phyloP scores from a whole-genome alignment of 2,797 vertebrate genomes.

The Artibeus jamaicensis region DNA sequence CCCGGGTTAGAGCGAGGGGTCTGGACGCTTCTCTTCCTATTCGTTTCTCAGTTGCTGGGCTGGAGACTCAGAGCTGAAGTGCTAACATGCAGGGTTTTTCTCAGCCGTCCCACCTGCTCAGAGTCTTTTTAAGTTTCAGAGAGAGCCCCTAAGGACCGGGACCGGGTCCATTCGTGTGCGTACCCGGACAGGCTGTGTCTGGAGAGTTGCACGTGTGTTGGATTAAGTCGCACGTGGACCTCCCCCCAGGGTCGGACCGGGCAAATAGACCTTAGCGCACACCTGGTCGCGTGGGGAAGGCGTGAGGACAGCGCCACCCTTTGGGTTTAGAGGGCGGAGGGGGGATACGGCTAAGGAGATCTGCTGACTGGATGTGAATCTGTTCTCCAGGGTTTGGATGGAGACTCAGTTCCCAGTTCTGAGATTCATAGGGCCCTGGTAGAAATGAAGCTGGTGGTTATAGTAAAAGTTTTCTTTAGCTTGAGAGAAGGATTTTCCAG shows the following conservation, averaged over 20 bases:
- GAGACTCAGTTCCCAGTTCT: background rate
- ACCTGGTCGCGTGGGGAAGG: too few relatives aligned
- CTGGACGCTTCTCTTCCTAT: background rate
- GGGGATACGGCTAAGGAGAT: background rate
- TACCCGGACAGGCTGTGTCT: rapidly evolving
- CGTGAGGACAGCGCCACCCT: slow-evolving; percentile 31
- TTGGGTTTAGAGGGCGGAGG: background rate
- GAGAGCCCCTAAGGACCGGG: background rate
- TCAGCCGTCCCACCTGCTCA: background rate
- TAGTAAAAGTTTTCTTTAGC: background rate
- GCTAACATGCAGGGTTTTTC: background rate
- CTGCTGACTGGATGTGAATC: background rate
- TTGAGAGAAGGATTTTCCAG: background rate
- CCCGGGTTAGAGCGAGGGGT: background rate
- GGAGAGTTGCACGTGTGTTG: too few relatives aligned
- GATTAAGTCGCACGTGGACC: too few relatives aligned
- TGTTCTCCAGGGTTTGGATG: background rate
- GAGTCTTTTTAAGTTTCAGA: background rate
- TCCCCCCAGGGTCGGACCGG: rapidly evolving
- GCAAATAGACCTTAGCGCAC: rapidly evolving
- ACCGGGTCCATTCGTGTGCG: too few relatives aligned
- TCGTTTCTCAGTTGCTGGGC: background rate
- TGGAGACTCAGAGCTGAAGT: background rate
- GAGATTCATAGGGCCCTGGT: background rate
- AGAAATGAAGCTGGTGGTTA: background rate